Evolutionary conservation across 2,888 invertebrate genomes (phyloP), one percentile per base, ranked within the genome.

Genomic region (Rutpela maculata): DNA sequence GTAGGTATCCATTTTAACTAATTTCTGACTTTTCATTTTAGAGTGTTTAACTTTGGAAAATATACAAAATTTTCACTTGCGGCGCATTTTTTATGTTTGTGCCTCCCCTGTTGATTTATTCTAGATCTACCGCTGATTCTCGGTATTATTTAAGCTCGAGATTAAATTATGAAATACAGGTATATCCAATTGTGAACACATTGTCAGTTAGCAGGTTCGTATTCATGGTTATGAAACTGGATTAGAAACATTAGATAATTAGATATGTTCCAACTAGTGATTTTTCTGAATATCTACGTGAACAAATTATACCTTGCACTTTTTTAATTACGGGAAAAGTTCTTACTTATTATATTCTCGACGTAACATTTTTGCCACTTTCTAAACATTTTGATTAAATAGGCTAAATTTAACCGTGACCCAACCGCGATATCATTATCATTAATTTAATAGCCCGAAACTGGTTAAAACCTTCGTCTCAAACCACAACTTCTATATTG

Each of bases 371-470:
- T 15, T n/a, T 15, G 0, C n/a, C 50, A 50, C 50, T 50, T 50
- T 50, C 50, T 50, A 50, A 50, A 50, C 12, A 15, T 60, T 26
- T 60, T 60, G 15, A 15, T 26, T 60, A n/a, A n/a, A n/a, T 26
- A 60, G 31, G 31, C n/a, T 26, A 60, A 60, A 60, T 22, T 22
- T 60, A 60, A 60, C 60, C 15, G 60, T 60, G 22, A n/a, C 60
- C 15, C 5, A 60, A 26, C 22, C 60, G 31, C 26, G 22, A 15
- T 35, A 35, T 35, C 62, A 62, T 62, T 62, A 43, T 35, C 65
- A 26, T 72, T 71, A 17, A 71, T n/a, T 50, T 50, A 50, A 50
- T 50, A 50, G 50, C 50, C 35, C 15, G 31, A 63, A 63, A 63
- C 62, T 35, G 62, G 62, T 63, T 63, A n/a, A 22, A 38, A 38